Conservation (phyloP, 2,797 vertebrate genomes). For the Buphagus erythrorhynchus region DNA sequence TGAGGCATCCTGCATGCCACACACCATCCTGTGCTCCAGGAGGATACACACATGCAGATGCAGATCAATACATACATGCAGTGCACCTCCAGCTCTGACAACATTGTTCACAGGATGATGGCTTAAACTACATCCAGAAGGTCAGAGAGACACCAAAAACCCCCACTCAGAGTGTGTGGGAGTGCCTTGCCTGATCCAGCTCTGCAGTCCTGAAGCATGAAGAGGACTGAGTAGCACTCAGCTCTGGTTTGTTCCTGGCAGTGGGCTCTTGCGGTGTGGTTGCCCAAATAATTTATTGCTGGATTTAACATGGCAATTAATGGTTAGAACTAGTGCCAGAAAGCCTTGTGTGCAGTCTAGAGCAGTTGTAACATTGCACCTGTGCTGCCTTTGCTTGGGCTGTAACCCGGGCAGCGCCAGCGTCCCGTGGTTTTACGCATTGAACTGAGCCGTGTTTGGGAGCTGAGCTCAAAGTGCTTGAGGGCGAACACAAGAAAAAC, state of each 20-base stretch:
- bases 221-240: not conserved
- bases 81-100: not conserved
- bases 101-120: not conserved
- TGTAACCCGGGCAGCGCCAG: not conserved
- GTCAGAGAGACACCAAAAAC: not conserved
- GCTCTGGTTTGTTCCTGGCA: constrained; percentile 30
- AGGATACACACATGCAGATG: not conserved
- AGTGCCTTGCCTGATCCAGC: not conserved
- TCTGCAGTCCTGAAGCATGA: not conserved
- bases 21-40: not conserved
- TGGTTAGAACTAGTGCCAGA: constrained; percentile 21
- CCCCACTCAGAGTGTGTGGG: not conserved
- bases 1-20: not conserved
- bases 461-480: not conserved
- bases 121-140: not conserved
- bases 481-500: not conserved
- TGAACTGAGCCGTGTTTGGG: not conserved
- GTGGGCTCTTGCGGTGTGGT: not conserved
- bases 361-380: not conserved
- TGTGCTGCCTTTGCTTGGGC: not conserved
- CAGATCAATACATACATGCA: not conserved
- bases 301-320: constrained; percentile 31
- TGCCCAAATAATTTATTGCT: constrained; percentile 29
- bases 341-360: not conserved
- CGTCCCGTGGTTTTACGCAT: not conserved